Evolutionary conservation across 2,888 invertebrate genomes (phyloP).

Genomic region (Drosophila mulleri): DNA sequence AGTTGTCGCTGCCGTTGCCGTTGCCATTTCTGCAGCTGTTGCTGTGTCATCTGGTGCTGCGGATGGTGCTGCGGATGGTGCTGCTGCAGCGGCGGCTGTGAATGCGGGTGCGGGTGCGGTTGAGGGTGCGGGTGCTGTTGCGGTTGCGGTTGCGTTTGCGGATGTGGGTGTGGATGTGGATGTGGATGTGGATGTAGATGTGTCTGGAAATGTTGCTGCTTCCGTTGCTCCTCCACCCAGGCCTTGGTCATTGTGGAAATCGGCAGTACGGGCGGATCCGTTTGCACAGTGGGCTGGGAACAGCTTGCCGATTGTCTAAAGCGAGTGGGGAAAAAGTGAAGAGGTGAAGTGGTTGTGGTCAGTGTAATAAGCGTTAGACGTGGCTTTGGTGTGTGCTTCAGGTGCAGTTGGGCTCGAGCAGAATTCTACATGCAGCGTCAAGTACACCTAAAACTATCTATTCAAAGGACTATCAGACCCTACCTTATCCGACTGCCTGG

Average conservation of each 20-base stretch:
- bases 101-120: not conserved
- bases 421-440: not conserved
- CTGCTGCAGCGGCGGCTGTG: not conserved
- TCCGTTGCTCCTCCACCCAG: slow-evolving; percentile 40
- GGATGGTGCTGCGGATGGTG: not conserved
- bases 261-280: not conserved
- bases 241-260: not conserved
- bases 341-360: slow-evolving; percentile 8
- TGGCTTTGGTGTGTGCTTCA: slow-evolving; percentile 6
- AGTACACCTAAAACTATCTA: not conserved
- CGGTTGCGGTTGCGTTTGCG: not conserved
- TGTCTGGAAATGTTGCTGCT: not conserved
- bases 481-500: not conserved
- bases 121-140: not conserved
- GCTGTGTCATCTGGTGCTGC: no score
- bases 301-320: slow-evolving; percentile 10
- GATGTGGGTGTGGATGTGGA: slow-evolving; percentile 1
- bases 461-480: not conserved
- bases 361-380: slow-evolving; percentile 1
- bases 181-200: not conserved
- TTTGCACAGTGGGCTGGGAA: not conserved
- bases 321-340: slow-evolving; percentile 12
- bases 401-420: not conserved
- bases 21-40: no score
- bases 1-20: no score